These are phyloP conservation scores for Amphimallon solstitiale DNA, from an alignment of 2,888 invertebrate genomes.

Conservation along the genomic window DNA sequence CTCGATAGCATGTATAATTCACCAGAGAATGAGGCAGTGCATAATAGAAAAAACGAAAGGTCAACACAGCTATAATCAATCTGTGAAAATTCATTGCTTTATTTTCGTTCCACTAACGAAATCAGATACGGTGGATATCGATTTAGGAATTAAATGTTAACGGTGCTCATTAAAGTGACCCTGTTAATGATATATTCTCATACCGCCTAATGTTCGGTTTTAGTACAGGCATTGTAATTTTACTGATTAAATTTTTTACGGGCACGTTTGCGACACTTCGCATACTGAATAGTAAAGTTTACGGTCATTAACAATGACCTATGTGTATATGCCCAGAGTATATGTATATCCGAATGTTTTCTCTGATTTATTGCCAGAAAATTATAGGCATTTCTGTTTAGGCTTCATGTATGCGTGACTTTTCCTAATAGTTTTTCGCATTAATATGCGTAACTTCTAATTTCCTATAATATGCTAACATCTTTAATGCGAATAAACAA, in stretches of 20 bases:
- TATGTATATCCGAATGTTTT: not conserved
- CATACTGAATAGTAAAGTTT: conserved; percentile 10
- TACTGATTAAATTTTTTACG: conserved; percentile 34
- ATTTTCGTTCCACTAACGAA: not conserved
- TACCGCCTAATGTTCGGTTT: conserved; percentile 18
- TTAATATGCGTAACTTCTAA: too few relatives aligned
- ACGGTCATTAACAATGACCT: conserved; percentile 14
- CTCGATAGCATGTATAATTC: too few relatives aligned
- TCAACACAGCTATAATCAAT: too few relatives aligned
- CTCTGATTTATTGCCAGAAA: conserved; percentile 2
- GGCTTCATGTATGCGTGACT: too few relatives aligned
- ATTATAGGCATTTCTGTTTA: conserved; percentile 15
- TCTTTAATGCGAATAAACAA: too few relatives aligned
- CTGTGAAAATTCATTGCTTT: too few relatives aligned
- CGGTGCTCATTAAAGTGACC: conserved; percentile 28
- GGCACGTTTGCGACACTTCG: conserved; percentile 7
- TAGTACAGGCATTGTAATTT: conserved; percentile 24
- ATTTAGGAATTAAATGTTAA: conserved; percentile 31
- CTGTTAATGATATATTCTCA: conserved; percentile 24
- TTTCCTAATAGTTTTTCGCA: too few relatives aligned
- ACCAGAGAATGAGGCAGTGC: too few relatives aligned
- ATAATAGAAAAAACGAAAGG: too few relatives aligned
- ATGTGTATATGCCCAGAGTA: not conserved
- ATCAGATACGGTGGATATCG: conserved; percentile 18
- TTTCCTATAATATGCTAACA: too few relatives aligned